Evolutionary conservation across 2,888 invertebrate genomes (phyloP).

Genomic region (Drosophila paranaensis): DNA sequence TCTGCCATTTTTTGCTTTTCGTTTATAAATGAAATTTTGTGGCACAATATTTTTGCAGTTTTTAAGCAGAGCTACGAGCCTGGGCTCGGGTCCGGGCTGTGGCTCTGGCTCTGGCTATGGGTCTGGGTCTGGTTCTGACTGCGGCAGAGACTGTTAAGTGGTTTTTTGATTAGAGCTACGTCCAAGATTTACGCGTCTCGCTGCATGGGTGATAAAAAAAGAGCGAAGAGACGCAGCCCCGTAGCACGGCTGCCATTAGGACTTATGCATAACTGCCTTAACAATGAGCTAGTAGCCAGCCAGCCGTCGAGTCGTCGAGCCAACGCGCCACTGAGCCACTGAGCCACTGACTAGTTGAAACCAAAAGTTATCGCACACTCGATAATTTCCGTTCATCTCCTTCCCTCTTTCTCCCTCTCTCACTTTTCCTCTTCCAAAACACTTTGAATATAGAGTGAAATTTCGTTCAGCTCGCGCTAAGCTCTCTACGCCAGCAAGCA

Average conservation of each 20-base stretch:
- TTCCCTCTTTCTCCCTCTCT: background rate
- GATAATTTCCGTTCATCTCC: constrained; percentile 8
- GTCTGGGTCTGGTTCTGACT: background rate
- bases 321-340: background rate
- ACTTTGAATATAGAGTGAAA: constrained; percentile 17
- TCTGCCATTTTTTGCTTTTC: background rate
- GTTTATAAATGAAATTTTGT: constrained; percentile 71
- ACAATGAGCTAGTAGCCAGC: constrained; percentile 31
- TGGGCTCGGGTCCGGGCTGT: background rate
- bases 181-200: constrained; percentile 56
- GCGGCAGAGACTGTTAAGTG: constrained; percentile 66
- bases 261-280: constrained; percentile 49
- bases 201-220: constrained; percentile 47
- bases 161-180: constrained; percentile 76
- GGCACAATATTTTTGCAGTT: constrained; percentile 69
- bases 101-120: background rate
- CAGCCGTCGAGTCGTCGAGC: constrained; percentile 2
- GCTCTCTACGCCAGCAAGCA: background rate
- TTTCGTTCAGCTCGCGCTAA: constrained; percentile 2
- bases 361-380: constrained; percentile 39
- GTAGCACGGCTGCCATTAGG: constrained; percentile 22
- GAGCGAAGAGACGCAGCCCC: background rate
- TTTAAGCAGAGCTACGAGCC: constrained; percentile 48
- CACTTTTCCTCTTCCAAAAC: background rate
- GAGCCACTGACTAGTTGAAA: constrained; percentile 9